phyloP scores from a whole-genome alignment of 2,888 invertebrate genomes.

The Scaptodrosophila latifasciaeformis region DNA sequence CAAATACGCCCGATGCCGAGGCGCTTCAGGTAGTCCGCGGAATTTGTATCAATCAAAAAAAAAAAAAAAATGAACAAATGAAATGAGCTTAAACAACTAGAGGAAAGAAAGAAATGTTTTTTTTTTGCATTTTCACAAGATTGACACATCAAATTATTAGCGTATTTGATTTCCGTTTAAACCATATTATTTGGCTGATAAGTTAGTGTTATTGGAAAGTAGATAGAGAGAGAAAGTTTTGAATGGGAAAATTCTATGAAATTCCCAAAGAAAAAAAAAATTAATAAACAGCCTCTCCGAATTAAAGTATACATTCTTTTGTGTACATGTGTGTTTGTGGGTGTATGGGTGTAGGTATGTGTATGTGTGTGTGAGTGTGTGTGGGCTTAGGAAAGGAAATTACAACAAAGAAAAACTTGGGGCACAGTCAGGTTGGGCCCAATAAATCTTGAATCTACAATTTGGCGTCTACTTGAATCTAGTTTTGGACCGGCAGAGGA shows the following conservation, averaged over 20 bases:
- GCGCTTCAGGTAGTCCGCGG: constrained; percentile 24
- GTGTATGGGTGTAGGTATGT: constrained; percentile 2
- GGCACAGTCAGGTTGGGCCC: too few relatives aligned
- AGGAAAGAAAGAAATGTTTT: background rate
- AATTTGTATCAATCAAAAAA: constrained; percentile 28
- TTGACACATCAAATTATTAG: too few relatives aligned
- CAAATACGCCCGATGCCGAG: constrained; percentile 59
- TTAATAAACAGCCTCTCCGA: too few relatives aligned
- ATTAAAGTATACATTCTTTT: constrained; percentile 31
- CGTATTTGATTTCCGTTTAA: constrained; percentile 64
- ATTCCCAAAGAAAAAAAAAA: too few relatives aligned
- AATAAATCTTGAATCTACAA: constrained; percentile 35
- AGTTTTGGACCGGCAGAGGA: constrained; percentile 74
- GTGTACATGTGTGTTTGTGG: constrained; percentile 18
- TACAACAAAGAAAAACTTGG: constrained; percentile 41
- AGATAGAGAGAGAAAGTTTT: too few relatives aligned
- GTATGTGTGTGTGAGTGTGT: constrained; percentile 13
- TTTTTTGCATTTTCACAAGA: too few relatives aligned
- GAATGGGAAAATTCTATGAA: too few relatives aligned
- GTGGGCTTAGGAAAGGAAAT: constrained; percentile 45
- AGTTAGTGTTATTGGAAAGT: too few relatives aligned
- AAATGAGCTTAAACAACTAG: background rate
- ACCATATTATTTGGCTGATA: constrained; percentile 62
- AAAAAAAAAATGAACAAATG: constrained; percentile 12
- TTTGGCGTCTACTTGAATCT: constrained; percentile 45